Conservation (phyloP, 2,888 invertebrate genomes). For the Lutraria lutraria region DNA sequence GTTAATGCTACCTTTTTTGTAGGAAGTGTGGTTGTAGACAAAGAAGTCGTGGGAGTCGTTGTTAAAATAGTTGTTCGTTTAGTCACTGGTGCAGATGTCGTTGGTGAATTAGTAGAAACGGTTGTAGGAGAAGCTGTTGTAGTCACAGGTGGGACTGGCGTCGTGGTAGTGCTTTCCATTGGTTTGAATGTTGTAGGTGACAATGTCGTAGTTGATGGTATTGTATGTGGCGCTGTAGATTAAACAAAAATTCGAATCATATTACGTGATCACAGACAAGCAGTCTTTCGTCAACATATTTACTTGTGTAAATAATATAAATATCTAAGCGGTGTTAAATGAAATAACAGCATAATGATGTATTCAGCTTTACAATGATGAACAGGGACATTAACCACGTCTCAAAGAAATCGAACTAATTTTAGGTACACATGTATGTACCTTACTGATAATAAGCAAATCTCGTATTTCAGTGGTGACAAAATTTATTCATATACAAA, state of each 20-base stretch:
- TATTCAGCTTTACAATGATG: too few species aligned
- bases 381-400: too few species aligned
- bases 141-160: slow-evolving; percentile 7
- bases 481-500: background rate
- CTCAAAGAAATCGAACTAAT: too few species aligned
- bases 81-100: slow-evolving; percentile 2
- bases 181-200: background rate
- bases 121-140: background rate
- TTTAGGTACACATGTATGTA: too few species aligned
- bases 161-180: background rate
- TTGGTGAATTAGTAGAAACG: background rate
- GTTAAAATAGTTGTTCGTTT: background rate
- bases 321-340: too few species aligned
- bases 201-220: background rate
- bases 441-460: too few species aligned
- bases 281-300: too few species aligned
- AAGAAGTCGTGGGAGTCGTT: slow-evolving; percentile 24
- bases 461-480: too few species aligned
- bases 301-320: too few species aligned
- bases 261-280: background rate
- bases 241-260: background rate
- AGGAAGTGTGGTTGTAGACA: background rate
- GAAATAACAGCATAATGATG: too few species aligned
- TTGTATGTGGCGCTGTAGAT: background rate
- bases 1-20: slow-evolving; percentile 31